Conservation (phyloP, 2,113 vertebrate genomes). For the Ramphastos sulfuratus region DNA sequence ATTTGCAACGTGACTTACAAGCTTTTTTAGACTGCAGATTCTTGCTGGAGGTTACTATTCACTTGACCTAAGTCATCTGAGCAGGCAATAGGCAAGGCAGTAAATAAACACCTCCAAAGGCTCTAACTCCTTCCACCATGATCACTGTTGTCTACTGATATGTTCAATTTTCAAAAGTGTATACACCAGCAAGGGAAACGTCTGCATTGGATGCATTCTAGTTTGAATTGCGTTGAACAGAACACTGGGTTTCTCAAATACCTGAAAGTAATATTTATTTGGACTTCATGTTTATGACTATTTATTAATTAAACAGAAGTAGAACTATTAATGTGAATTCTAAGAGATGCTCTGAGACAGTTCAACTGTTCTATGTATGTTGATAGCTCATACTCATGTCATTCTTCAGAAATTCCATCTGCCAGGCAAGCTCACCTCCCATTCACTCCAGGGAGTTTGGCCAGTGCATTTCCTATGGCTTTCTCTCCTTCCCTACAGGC, state of each 20-base stretch:
- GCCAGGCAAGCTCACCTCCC: neutral
- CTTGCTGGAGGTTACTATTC: neutral
- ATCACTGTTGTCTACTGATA: neutral
- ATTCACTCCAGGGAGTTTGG: neutral
- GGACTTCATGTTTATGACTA: neutral
- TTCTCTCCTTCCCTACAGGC: neutral
- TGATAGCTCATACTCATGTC: neutral
- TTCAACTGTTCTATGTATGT: neutral
- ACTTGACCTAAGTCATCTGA: neutral
- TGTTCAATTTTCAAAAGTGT: neutral
- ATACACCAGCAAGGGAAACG: neutral
- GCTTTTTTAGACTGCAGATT: neutral
- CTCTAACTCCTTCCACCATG: neutral
- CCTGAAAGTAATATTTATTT: neutral
- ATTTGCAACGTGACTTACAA: neutral
- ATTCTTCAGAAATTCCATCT: neutral
- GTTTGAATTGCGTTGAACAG: neutral
- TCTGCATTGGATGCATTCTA: neutral
- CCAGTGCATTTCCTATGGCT: neutral
- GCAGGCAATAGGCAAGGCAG: neutral
- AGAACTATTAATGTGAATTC: neutral
- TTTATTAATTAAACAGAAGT: neutral
- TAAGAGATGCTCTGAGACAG: neutral
- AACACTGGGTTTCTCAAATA: neutral
- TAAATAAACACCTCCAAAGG: neutral